Conservation (phyloP, 92 coral and sea anemone species). For the Porites lobata region DNA sequence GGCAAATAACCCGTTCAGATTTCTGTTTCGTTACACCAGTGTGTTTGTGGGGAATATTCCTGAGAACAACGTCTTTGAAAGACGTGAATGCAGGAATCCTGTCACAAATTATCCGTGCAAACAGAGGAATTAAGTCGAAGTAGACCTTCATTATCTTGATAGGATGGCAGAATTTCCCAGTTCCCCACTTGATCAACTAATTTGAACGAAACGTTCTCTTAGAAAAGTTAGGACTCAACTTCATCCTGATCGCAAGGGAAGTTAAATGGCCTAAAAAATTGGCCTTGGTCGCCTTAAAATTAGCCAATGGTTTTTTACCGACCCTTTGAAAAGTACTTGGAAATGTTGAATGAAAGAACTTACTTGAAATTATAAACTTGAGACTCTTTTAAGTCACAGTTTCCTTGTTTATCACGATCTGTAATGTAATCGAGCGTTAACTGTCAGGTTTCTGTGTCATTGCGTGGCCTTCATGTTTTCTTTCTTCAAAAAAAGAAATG, state of each 20-base stretch:
- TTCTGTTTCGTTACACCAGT: slow-evolving; percentile 46
- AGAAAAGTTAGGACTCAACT: no score
- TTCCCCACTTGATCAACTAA: slow-evolving; percentile 23
- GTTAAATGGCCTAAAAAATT: no score
- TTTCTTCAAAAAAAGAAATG: no score
- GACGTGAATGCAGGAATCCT: slow-evolving; percentile 62
- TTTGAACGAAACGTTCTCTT: neutral
- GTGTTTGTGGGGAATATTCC: slow-evolving; percentile 68
- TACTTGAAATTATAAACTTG: no score
- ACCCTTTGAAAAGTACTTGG: neutral
- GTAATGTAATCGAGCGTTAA: slow-evolving; percentile 10
- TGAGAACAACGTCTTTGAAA: slow-evolving; percentile 51
- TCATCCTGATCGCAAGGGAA: no score
- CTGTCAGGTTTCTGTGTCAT: no score
- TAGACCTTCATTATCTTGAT: slow-evolving; percentile 55
- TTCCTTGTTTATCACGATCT: neutral
- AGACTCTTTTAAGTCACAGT: no score
- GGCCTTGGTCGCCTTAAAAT: no score
- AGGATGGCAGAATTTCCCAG: slow-evolving; percentile 58
- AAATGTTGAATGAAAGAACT: no score
- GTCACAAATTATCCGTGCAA: slow-evolving; percentile 60
- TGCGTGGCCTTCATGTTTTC: no score
- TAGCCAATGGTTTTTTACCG: neutral
- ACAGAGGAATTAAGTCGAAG: slow-evolving; percentile 70
- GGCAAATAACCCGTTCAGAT: slow-evolving; percentile 56